A percentile compares a stretch with the other conserved stretches of the same genome.
Evolutionary conservation across 2,797 vertebrate genomes (phyloP).

Genomic region (Melanotaenia trifasciata): DNA sequence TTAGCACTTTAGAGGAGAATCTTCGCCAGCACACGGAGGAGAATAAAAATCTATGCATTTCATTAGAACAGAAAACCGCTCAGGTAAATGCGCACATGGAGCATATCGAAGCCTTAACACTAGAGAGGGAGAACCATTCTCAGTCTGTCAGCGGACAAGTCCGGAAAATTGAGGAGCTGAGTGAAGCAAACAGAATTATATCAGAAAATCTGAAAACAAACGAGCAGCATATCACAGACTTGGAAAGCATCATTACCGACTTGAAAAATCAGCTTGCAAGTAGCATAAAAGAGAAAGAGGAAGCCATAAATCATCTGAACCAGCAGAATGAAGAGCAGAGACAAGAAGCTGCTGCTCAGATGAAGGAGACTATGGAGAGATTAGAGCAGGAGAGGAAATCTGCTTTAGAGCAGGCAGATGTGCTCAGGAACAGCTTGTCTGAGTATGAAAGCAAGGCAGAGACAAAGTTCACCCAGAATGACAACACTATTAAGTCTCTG

Average conservation of each 20-base stretch:
- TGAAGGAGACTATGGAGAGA: slow-evolving; percentile 80
- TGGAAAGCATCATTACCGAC: slow-evolving; percentile 83
- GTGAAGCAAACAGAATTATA: slow-evolving; percentile 86
- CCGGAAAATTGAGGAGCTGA: slow-evolving; percentile 86
- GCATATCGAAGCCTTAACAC: slow-evolving; percentile 86
- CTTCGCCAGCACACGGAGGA: slow-evolving; percentile 82
- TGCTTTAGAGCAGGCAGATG: slow-evolving; percentile 84
- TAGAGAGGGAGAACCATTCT: slow-evolving; percentile 86
- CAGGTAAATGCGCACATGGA: slow-evolving; percentile 87
- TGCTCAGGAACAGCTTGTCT: slow-evolving; percentile 83
- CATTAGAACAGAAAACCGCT: slow-evolving; percentile 84
- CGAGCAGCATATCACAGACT: slow-evolving; percentile 79
- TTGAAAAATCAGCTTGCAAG: slow-evolving; percentile 86
- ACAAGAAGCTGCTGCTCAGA: slow-evolving; percentile 74
- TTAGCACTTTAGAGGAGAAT: slow-evolving; percentile 87
- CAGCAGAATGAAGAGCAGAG: slow-evolving; percentile 83
- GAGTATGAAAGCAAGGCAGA: slow-evolving; percentile 89
- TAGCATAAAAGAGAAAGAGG: slow-evolving; percentile 87
- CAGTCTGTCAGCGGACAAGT: slow-evolving; percentile 87
- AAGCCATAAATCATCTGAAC: slow-evolving; percentile 85
- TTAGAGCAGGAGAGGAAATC: slow-evolving; percentile 86
- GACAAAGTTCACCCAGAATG: slow-evolving; percentile 82
- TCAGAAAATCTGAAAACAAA: slow-evolving; percentile 86
- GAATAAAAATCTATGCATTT: slow-evolving; percentile 82
- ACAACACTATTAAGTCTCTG: slow-evolving; percentile 85